These are phyloP conservation scores for Ophonus ardosiacus DNA, from an alignment of 2,888 invertebrate species.

Conservation along the genomic window DNA sequence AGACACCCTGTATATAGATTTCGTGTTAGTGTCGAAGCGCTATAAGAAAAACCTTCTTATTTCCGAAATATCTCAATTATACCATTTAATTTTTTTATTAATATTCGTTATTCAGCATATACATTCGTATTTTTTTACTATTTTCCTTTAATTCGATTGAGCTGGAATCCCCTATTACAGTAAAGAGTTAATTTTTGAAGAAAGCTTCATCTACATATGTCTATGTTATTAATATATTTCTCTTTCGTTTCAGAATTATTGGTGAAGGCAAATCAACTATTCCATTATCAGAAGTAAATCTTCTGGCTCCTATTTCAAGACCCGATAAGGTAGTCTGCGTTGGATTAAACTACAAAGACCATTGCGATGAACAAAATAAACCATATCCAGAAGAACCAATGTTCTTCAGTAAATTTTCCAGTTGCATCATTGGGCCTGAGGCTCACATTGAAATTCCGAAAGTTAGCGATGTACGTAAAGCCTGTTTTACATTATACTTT, in stretches of 20 bases:
- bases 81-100: no score
- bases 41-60: no score
- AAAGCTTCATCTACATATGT: no score
- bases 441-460: conserved; percentile 82
- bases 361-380: conserved; percentile 89
- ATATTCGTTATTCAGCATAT: no score
- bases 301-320: conserved; percentile 86
- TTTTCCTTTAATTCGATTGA: no score
- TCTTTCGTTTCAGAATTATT: conserved; percentile 75
- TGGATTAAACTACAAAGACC: conserved; percentile 91
- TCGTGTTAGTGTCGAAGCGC: no score
- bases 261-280: conserved; percentile 78
- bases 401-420: conserved; percentile 92
- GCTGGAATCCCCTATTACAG: no score
- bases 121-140: no score
- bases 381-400: conserved; percentile 84
- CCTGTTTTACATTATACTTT: background rate
- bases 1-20: no score
- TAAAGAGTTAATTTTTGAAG: no score
- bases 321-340: conserved; percentile 92
- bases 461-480: conserved; percentile 79
- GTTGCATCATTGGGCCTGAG: conserved; percentile 85
- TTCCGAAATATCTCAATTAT: no score
- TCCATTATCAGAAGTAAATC: conserved; percentile 78
- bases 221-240: no score